A percentile compares a stretch with the other conserved stretches of the same genome.
phyloP scores from a whole-genome alignment of 2,797 vertebrate genomes.

The Meda fulgida region DNA sequence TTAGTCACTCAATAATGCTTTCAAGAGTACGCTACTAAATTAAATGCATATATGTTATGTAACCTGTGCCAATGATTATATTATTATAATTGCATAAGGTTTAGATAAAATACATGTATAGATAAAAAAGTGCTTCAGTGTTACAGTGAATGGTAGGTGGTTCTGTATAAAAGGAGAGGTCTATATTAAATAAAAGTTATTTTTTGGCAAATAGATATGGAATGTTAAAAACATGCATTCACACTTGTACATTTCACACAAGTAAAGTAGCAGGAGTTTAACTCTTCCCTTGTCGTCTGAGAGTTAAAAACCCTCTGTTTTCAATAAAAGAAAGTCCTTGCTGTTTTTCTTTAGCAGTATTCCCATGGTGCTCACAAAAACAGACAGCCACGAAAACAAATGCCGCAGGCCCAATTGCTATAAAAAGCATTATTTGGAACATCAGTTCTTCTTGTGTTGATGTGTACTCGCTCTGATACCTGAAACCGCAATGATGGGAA shows the following conservation, averaged over 20 bases:
- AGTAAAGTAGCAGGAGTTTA: slow-evolving; percentile 10
- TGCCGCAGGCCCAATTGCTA: slow-evolving; percentile 16
- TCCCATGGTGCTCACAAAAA: slow-evolving; percentile 38
- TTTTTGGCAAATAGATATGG: slow-evolving; percentile 34
- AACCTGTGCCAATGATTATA: slow-evolving; percentile 20
- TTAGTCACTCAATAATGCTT: slow-evolving; percentile 24
- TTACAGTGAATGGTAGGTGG: slow-evolving; percentile 21
- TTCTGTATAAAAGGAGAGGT: slow-evolving; percentile 26
- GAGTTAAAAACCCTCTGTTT: slow-evolving; percentile 26
- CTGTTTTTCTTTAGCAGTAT: background rate
- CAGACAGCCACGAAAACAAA: slow-evolving; percentile 17
- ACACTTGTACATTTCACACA: slow-evolving; percentile 4
- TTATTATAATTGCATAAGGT: slow-evolving; percentile 32
- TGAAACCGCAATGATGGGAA: background rate
- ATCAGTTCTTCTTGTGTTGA: background rate
- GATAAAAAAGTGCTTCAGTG: slow-evolving; percentile 23
- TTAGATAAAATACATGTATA: background rate
- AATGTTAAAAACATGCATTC: slow-evolving; percentile 36
- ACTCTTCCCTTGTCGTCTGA: slow-evolving; percentile 24
- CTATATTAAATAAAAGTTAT: slow-evolving; percentile 6
- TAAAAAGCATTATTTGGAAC: slow-evolving; percentile 19
- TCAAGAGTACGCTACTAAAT: background rate
- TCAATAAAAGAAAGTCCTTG: background rate
- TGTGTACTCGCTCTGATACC: slow-evolving; percentile 14
- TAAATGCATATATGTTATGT: background rate